Conservation (phyloP, 2,113 vertebrate genomes). For the Spermophilus dauricus region DNA sequence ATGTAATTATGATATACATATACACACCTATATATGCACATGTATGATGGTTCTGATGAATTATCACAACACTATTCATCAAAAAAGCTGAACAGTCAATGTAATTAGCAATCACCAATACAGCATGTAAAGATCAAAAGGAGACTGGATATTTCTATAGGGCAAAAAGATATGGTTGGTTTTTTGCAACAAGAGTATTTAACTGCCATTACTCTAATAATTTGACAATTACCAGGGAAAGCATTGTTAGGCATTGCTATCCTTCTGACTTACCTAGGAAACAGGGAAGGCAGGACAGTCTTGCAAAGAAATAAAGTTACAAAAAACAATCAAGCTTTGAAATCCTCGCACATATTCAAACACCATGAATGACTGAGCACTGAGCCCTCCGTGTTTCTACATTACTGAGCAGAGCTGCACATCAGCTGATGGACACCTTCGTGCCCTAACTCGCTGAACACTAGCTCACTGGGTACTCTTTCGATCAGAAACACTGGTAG, state of each 20-base stretch:
- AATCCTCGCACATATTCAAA: background rate
- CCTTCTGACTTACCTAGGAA: slow-evolving; percentile 53
- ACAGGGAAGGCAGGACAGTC: background rate
- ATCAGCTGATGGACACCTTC: slow-evolving; percentile 30
- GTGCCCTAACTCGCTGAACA: slow-evolving; percentile 34
- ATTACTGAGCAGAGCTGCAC: background rate
- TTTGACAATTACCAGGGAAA: slow-evolving; percentile 46
- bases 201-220: slow-evolving; percentile 44
- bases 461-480: slow-evolving; percentile 56
- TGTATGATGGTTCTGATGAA: background rate
- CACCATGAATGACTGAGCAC: background rate
- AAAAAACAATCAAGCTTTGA: background rate
- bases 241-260: background rate
- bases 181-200: slow-evolving; percentile 55
- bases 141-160: background rate
- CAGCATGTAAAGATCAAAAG: slow-evolving; percentile 31
- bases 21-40: background rate
- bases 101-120: background rate
- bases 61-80: background rate
- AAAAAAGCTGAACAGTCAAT: background rate
- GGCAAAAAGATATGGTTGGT: background rate
- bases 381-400: background rate
- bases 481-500: slow-evolving; percentile 76
- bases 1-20: background rate
- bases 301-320: background rate